Evolutionary conservation across 2,888 invertebrate genomes (phyloP).

Genomic region (Drosophila niveifrons): DNA sequence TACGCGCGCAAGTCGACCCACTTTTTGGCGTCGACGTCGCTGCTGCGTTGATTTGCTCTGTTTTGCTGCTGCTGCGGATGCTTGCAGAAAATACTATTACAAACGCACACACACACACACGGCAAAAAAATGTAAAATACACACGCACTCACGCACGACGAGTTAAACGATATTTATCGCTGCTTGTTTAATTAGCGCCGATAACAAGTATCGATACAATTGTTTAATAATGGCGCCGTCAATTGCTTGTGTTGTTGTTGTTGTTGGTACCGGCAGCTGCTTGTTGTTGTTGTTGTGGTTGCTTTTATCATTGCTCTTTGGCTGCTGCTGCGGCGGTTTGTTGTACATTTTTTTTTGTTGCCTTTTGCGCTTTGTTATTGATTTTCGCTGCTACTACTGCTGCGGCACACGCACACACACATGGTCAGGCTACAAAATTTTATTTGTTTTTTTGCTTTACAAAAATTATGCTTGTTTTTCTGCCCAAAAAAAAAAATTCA

Average conservation of each 20-base stretch:
- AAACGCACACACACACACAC: conserved; percentile 22
- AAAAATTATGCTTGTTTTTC: conserved; percentile 26
- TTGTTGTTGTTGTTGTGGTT: conserved; percentile 42
- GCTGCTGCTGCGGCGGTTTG: conserved; percentile 31
- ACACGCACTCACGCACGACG: neutral
- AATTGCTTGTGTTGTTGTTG: conserved; percentile 27
- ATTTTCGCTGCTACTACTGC: conserved; percentile 62
- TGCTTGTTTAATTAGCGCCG: conserved; percentile 40
- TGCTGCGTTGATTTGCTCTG: conserved; percentile 8
- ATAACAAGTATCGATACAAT: conserved; percentile 65
- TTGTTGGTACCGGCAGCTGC: conserved; percentile 31
- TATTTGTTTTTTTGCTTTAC: conserved; percentile 7
- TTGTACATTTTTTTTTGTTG: conserved; percentile 51
- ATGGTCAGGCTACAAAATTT: conserved; percentile 23
- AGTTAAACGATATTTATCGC: conserved; percentile 39
- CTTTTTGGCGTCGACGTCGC: conserved; percentile 50
- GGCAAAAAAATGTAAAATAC: neutral
- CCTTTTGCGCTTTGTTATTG: conserved; percentile 66
- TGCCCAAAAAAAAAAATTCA: conserved; percentile 30
- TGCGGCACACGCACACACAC: conserved; percentile 47
- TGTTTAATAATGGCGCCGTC: conserved; percentile 59
- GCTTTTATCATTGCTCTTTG: conserved; percentile 54
- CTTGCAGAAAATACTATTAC: conserved; percentile 1
- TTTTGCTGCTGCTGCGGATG: conserved; percentile 2
- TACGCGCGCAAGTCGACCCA: conserved; percentile 72